Base-by-base conservation (phyloP, 2,797 vertebrate species). In the Aplochiton taeniatus region DNA sequence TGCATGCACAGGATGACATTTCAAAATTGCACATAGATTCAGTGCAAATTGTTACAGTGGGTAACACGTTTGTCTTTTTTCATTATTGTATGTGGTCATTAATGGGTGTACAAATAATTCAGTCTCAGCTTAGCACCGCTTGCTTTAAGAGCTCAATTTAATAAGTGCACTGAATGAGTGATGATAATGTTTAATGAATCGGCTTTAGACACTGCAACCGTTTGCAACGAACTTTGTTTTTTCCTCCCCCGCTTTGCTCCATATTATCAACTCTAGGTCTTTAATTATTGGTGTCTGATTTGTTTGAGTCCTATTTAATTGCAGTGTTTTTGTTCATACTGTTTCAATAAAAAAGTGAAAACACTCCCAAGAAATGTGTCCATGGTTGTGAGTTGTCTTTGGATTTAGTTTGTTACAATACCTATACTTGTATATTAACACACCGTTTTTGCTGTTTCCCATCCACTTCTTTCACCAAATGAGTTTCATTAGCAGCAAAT, bases 311-410 rank as follows among this genome's bases (percentile, higher is more conserved):
- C 64, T 90, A 91, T 92, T 92, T 92, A 92, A 93, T 87, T 91
- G 86, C 89, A 81, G 88, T 90, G 85, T 88, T 89, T 86, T 90
- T 89, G 87, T 91, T 90, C 82, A 85, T 85, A 88, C 69, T 86
- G 88, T 92, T 92, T 91, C 82, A 92, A 92, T 92, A 91, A 93
- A 91, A 83, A 89, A 83, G 46, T 60, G 54, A 78, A 84, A 89
- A 87, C 63, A 74, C 59, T 60, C 58, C 58, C 31, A 31, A 72
- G 13, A 54, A 55, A 48, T 56, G 55, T 43, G 19, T 59, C 11
- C n/a, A 20, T 4, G 12, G 13, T 72, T 68, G 10, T 45, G 50
- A 46, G 13, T 61, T 70, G 11, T 14, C 31, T 11, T 68, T 61
- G 13, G 4, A 53, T 60, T 45, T 10, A 63, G 7, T 67, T 50